phyloP scores from a whole-genome alignment of 2,113 vertebrate genomes.

The Tenebrosternarchus preto region DNA sequence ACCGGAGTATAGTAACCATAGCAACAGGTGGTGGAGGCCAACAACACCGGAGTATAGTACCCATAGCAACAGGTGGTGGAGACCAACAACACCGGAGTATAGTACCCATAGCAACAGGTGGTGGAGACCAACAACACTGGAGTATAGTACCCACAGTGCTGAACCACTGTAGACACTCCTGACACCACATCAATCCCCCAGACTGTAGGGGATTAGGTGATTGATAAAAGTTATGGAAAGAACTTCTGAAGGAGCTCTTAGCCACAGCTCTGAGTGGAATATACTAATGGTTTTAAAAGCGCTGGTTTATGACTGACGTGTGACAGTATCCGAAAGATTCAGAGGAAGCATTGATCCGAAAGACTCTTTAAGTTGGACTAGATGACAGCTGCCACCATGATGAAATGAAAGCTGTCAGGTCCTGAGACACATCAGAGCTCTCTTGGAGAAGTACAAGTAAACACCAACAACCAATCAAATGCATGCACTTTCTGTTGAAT shows the following conservation, averaged over 20 bases:
- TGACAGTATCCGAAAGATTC: constrained; percentile 58
- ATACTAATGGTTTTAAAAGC: constrained; percentile 14
- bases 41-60: constrained; percentile 85
- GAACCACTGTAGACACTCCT: background rate
- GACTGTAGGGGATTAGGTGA: constrained; percentile 13
- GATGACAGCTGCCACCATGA: constrained; percentile 58
- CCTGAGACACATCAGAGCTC: constrained; percentile 36
- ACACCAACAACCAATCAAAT: constrained; percentile 36
- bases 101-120: constrained; percentile 74
- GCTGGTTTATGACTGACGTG: constrained; percentile 22
- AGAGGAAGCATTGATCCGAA: background rate
- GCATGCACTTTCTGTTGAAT: constrained; percentile 69
- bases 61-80: constrained; percentile 78
- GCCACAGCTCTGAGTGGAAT: constrained; percentile 56
- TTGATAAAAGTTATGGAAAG: constrained; percentile 56
- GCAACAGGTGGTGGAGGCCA: constrained; percentile 82
- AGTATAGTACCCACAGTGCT: constrained; percentile 73
- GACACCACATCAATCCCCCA: constrained; percentile 47
- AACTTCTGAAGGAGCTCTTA: constrained; percentile 61
- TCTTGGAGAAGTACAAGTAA: constrained; percentile 39
- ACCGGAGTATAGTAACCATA: constrained; percentile 80
- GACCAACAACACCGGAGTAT: constrained; percentile 86
- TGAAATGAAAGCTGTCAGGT: constrained; percentile 55
- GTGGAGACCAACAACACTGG: constrained; percentile 86
- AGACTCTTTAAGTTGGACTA: constrained; percentile 53